Percentiles rank a stretch among this genome's conserved stretches.
Evolutionary conservation across 2,113 vertebrate genomes (phyloP).

Genomic region (Amblyornis subalaris): DNA sequence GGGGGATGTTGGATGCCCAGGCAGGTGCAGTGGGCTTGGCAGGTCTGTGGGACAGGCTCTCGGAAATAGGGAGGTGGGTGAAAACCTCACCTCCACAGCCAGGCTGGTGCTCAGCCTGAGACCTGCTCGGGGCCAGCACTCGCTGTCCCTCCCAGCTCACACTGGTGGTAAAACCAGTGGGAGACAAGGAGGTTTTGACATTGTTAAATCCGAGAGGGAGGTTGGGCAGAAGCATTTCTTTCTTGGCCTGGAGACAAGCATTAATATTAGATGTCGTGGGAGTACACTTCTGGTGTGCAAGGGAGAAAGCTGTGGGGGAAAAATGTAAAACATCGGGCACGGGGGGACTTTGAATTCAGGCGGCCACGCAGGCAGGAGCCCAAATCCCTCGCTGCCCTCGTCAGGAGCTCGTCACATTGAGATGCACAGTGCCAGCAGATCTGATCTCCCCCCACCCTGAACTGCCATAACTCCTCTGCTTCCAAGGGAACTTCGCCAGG

Average conservation of each 20-base stretch:
- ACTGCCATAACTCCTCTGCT: neutral
- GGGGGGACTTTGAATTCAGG: neutral
- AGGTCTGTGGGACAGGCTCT: neutral
- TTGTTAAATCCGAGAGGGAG: neutral
- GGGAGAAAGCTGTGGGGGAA: neutral
- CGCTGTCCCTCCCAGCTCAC: neutral
- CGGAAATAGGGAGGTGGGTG: neutral
- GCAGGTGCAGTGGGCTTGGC: neutral
- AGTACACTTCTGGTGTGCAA: neutral
- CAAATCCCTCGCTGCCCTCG: neutral
- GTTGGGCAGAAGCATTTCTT: neutral
- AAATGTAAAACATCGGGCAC: neutral
- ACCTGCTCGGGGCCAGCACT: neutral
- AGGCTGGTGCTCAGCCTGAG: neutral
- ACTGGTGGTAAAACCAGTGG: neutral
- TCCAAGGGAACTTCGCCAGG: conserved; percentile 7
- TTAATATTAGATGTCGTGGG: conserved; percentile 41
- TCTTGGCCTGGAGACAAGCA: conserved; percentile 18
- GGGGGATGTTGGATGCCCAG: neutral
- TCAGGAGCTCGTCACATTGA: neutral
- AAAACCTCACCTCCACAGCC: neutral
- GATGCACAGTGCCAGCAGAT: neutral
- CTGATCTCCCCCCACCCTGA: neutral
- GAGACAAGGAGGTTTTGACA: neutral
- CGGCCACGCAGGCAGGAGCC: neutral